Percentiles rank a stretch among this genome's conserved stretches.
Conservation (phyloP, 2,888 invertebrate species). For the Leucophenga maculata region DNA sequence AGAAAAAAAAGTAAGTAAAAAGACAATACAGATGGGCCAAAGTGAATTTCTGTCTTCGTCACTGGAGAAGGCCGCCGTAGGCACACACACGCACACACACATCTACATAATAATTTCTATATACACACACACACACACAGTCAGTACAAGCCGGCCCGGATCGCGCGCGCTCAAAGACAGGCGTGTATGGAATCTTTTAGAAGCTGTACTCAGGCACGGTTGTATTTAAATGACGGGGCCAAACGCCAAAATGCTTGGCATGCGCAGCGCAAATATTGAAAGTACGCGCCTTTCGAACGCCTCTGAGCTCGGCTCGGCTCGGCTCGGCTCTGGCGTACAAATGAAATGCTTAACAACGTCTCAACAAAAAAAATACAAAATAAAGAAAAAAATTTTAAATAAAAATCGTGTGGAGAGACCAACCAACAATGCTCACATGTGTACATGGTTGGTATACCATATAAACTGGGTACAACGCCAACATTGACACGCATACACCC, state of each 20-base stretch:
- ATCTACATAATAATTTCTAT: neutral
- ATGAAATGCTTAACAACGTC: no score
- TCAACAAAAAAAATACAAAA: no score
- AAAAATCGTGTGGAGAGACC: no score
- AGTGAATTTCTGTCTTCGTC: neutral
- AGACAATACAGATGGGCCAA: neutral
- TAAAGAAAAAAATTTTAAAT: no score
- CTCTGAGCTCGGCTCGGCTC: neutral
- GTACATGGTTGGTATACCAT: neutral
- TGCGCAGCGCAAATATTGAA: no score
- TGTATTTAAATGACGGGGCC: neutral
- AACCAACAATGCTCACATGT: neutral
- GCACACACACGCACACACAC: neutral
- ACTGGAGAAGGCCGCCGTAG: neutral
- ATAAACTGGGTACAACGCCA: neutral
- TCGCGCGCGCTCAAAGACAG: neutral
- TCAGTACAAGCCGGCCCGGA: no score
- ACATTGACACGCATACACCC: slow-evolving; percentile 5
- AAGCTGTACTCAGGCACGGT: neutral
- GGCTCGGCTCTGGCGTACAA: neutral
- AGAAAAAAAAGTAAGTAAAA: no score
- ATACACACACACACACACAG: no score
- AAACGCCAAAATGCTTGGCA: no score
- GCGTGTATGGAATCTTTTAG: slow-evolving; percentile 16
- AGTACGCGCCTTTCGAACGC: neutral